Conservation (phyloP, 2,113 vertebrate species). For the Anguilla japonica region DNA sequence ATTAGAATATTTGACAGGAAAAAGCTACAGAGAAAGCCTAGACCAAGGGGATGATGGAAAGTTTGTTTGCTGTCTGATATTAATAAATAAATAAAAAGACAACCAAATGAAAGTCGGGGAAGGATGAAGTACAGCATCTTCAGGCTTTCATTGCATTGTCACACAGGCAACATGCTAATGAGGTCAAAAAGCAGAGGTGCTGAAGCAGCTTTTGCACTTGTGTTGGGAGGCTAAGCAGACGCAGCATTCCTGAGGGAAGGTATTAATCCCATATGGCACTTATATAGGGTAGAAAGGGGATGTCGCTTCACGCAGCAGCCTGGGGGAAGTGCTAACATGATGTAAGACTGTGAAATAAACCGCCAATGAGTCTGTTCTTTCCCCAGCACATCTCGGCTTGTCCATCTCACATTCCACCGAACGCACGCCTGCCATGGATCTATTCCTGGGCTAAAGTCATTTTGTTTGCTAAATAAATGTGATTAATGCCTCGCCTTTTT, state of each 20-base stretch:
- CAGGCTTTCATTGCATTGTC: not conserved
- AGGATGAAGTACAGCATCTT: not conserved
- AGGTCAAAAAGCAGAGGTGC: not conserved
- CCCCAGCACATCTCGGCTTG: not conserved
- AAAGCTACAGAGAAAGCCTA: not conserved
- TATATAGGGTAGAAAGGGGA: not conserved
- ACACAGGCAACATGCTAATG: not conserved
- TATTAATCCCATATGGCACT: not conserved
- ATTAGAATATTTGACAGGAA: not conserved
- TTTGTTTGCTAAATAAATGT: too few relatives aligned
- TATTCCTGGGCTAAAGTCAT: too few relatives aligned
- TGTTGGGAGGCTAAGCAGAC: constrained; percentile 12
- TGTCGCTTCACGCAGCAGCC: not conserved
- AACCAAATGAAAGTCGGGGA: not conserved
- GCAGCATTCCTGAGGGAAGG: not conserved
- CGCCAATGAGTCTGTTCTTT: not conserved
- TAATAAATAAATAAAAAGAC: too few relatives aligned
- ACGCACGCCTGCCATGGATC: not conserved
- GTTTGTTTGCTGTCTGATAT: too few relatives aligned
- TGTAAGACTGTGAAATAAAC: constrained; percentile 29
- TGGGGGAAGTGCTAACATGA: constrained; percentile 9
- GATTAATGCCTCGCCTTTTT: too few relatives aligned
- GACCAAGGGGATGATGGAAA: not conserved
- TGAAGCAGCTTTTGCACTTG: constrained; percentile 23
- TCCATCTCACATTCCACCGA: not conserved